Evolutionary conservation across 1,140 invertebrate genomes (phyloP), one percentile per base, ranked within the genome.

Genomic region (Papilio dardanus): DNA sequence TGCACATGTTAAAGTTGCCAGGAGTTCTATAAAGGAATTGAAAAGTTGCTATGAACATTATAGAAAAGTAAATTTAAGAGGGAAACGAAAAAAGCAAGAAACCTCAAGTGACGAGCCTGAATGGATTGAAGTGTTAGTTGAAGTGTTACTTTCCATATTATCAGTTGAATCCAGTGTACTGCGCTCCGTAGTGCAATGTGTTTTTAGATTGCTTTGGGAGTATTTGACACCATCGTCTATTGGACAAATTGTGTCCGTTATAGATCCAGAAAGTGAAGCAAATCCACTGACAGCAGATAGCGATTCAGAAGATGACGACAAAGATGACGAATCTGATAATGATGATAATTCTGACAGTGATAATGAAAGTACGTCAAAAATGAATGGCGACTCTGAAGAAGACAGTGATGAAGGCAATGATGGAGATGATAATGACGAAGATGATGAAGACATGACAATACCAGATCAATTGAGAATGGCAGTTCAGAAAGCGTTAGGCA

Each of bases 91-190:
- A 86, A 92, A 82, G 81, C 73, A 78, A 81, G 78, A 75, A 19
- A 78, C 80, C 74, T 75, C 85, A 76, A 80, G 50, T 42, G 92
- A 94, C 50, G 96, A 97, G 86, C 96, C 96, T 16, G 91, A 95
- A 78, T 97, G 97, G 97, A 95, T 96, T 73, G 96, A 97, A 93
- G 97, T 97, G 1, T 94, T 97, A 58, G 94, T 96, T 14, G 97
- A 97, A 94, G 92, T 97, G 21, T 92, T 97, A 40, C 84, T 97
- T 21, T 97, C 96, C 37, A 93, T 97, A 35, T 89, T 97, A 10
- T 97, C 96, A 1, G 94, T 95, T 76, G 96, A 96, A 78, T 96
- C 95, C 33, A 95, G 95, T 88, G 93, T 96, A 28, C 90, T 97
- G 8, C 90, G 96, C 14, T 95, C 94, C 58, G 91, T 97, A 28